phyloP scores from a whole-genome alignment of 30 jellyfish, hydroid and myxozoan genomes.

The Pseudorhiza aurosa region DNA sequence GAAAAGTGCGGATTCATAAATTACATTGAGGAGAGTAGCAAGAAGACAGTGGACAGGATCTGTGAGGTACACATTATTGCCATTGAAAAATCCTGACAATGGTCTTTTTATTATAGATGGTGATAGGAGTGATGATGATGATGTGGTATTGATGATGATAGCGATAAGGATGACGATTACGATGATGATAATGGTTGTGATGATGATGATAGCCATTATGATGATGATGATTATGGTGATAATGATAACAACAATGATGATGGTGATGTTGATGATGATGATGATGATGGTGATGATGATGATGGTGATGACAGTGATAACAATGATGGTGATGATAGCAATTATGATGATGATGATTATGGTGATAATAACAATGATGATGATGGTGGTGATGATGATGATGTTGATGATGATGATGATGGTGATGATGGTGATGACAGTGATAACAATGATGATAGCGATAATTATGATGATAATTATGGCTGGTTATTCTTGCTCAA shows the following conservation, averaged over 20 bases:
- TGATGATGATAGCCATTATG: background rate
- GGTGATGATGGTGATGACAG: too few species aligned
- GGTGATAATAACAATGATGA: background rate
- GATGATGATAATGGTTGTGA: background rate
- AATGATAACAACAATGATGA: background rate
- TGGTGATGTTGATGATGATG: background rate
- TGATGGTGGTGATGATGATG: background rate
- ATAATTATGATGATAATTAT: too few species aligned
- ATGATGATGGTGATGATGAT: slow-evolving; percentile 5
- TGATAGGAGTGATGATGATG: background rate
- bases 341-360: background rate
- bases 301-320: background rate
- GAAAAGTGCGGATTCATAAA: slow-evolving; percentile 2
- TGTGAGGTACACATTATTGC: background rate
- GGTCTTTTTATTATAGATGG: background rate
- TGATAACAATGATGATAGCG: too few species aligned
- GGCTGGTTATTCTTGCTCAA: too few species aligned
- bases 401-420: background rate
- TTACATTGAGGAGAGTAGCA: background rate
- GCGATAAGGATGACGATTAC: background rate
- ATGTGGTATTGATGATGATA: background rate
- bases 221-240: background rate
- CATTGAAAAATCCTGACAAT: background rate
- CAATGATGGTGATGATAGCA: background rate
- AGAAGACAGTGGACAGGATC: too few species aligned